Conservation (phyloP, 2,113 vertebrate species). For the Chionodraco myersi region DNA sequence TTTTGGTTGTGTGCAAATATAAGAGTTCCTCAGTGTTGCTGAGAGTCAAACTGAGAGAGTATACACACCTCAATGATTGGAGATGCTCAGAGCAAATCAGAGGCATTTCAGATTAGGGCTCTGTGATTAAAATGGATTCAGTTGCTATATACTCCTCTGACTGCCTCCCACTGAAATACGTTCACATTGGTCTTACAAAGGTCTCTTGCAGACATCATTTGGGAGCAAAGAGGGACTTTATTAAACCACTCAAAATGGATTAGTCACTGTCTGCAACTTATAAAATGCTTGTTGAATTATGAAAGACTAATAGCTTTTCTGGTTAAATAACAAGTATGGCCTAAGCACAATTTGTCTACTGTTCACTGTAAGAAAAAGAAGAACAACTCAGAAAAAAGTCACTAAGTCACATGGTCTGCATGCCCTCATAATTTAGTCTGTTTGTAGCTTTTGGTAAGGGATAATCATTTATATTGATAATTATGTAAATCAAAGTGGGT, state of each 20-base stretch:
- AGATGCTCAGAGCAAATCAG: constrained; percentile 30
- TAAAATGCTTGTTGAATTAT: neutral
- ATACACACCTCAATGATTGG: neutral
- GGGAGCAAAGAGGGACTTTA: neutral
- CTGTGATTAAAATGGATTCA: constrained; percentile 24
- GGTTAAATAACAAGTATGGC: neutral
- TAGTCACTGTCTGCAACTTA: neutral
- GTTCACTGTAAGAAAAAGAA: neutral
- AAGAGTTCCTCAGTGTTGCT: neutral
- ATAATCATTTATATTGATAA: neutral
- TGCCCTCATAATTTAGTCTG: too few species aligned
- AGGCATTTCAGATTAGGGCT: constrained; percentile 21
- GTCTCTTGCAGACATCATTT: neutral
- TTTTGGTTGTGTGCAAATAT: neutral
- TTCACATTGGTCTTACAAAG: neutral
- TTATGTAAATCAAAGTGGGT: neutral
- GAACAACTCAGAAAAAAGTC: neutral
- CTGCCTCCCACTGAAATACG: neutral
- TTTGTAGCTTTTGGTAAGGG: constrained; percentile 5
- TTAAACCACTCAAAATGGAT: neutral
- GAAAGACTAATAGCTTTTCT: neutral
- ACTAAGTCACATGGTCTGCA: neutral
- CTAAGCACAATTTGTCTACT: neutral
- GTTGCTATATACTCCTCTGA: neutral
- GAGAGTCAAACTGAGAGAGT: constrained; percentile 11